A percentile compares a stretch with the other conserved stretches of the same genome.
Evolutionary conservation across 2,113 vertebrate genomes (phyloP).

Genomic region (Callipepla californica): DNA sequence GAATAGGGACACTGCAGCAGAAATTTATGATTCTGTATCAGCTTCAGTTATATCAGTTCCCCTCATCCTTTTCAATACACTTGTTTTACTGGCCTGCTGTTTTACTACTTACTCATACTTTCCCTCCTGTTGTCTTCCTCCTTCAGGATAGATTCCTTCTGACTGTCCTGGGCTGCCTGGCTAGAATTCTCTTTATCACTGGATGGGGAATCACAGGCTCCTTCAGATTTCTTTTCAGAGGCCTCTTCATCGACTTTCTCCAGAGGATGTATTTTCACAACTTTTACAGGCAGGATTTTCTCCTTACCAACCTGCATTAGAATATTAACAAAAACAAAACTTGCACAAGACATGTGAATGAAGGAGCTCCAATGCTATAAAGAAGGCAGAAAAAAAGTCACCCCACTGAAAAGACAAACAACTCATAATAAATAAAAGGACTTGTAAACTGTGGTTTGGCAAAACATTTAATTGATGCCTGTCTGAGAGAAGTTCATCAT

Average conservation of each 20-base stretch:
- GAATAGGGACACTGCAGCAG: background rate
- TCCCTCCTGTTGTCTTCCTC: conserved; percentile 91
- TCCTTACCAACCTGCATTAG: conserved; percentile 88
- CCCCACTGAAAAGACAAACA: background rate
- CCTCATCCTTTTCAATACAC: accelerated
- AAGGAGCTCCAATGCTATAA: accelerated
- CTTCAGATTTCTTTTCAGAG: conserved; percentile 90
- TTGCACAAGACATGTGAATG: background rate
- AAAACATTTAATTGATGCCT: background rate
- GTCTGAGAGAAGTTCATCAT: background rate
- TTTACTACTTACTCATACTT: conserved; percentile 85
- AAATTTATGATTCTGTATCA: background rate
- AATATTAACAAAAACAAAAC: background rate
- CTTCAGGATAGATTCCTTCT: conserved; percentile 83
- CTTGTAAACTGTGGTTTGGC: background rate
- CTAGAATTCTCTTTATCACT: conserved; percentile 97
- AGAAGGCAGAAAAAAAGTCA: background rate
- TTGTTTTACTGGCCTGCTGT: background rate
- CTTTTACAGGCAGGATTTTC: conserved; percentile 88
- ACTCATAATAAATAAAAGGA: accelerated
- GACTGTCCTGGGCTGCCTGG: conserved; percentile 87
- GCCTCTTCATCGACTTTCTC: conserved; percentile 86
- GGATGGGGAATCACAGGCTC: conserved; percentile 94
- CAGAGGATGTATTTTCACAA: conserved; percentile 91
- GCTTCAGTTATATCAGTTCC: background rate